These are phyloP conservation scores for Canis aureus DNA, from an alignment of 2,113 vertebrate genomes.

Conservation along the genomic window DNA sequence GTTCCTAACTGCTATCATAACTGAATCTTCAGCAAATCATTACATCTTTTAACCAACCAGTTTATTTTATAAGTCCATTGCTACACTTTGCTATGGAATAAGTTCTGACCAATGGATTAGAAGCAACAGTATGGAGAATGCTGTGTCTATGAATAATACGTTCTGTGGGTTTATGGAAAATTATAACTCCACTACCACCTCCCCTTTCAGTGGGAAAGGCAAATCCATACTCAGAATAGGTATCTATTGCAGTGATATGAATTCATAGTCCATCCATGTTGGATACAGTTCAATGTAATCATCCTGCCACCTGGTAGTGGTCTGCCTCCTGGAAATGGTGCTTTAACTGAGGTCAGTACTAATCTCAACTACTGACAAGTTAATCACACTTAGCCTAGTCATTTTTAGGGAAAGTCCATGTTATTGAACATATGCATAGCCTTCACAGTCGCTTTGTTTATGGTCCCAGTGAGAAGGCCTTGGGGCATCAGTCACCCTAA, in stretches of 20 bases:
- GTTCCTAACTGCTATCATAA: neutral
- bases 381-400: neutral
- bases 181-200: neutral
- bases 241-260: neutral
- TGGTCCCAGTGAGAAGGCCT: neutral
- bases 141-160: neutral
- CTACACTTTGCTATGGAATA: neutral
- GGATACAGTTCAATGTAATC: neutral
- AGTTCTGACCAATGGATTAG: neutral
- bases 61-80: neutral
- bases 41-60: neutral
- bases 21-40: neutral
- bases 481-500: no score
- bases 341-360: neutral
- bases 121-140: neutral
- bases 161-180: neutral
- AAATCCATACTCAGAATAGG: neutral
- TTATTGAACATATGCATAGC: neutral
- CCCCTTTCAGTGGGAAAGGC: neutral
- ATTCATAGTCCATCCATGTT: neutral
- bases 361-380: neutral
- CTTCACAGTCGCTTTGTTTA: neutral
- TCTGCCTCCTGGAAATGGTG: neutral
- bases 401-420: neutral
- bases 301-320: neutral